A percentile compares a stretch with the other conserved stretches of the same genome.
These are phyloP conservation scores for Homalodisca vitripennis DNA, from an alignment of 1,140 invertebrate species.

Conservation along the genomic window DNA sequence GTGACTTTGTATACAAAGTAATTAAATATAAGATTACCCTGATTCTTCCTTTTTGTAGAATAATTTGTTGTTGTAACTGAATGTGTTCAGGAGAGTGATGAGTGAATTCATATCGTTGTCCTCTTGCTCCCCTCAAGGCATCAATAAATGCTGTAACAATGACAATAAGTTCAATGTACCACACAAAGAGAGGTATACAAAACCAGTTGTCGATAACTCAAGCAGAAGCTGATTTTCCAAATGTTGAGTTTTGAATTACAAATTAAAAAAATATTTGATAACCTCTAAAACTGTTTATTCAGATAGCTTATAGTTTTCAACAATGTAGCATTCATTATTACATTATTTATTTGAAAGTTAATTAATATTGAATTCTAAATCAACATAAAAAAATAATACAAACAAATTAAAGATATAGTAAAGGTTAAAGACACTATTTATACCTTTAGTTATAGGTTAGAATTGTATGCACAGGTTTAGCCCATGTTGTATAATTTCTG, in stretches of 20 bases:
- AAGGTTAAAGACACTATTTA: too few species aligned
- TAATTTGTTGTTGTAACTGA: conserved; percentile 1
- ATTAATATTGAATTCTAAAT: too few species aligned
- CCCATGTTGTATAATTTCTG: too few species aligned
- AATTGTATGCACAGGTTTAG: too few species aligned
- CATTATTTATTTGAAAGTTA: too few species aligned
- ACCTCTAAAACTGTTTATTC: not conserved
- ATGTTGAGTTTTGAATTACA: too few species aligned
- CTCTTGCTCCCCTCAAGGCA: conserved; percentile 20
- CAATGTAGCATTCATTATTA: too few species aligned
- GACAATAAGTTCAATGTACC: not conserved
- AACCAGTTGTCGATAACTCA: not conserved
- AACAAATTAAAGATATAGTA: too few species aligned
- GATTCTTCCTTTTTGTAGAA: not conserved
- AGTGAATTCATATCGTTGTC: not conserved
- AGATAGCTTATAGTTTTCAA: not conserved
- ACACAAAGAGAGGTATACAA: not conserved
- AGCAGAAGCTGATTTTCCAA: too few species aligned
- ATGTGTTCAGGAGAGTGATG: not conserved
- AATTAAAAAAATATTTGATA: not conserved
- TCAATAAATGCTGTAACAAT: conserved; percentile 1
- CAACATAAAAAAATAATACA: too few species aligned
- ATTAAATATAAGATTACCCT: not conserved
- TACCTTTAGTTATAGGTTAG: too few species aligned
- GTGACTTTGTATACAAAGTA: not conserved